These are phyloP conservation scores for Polyodon spathula DNA, from an alignment of 2,113 vertebrate species.

Conservation along the genomic window DNA sequence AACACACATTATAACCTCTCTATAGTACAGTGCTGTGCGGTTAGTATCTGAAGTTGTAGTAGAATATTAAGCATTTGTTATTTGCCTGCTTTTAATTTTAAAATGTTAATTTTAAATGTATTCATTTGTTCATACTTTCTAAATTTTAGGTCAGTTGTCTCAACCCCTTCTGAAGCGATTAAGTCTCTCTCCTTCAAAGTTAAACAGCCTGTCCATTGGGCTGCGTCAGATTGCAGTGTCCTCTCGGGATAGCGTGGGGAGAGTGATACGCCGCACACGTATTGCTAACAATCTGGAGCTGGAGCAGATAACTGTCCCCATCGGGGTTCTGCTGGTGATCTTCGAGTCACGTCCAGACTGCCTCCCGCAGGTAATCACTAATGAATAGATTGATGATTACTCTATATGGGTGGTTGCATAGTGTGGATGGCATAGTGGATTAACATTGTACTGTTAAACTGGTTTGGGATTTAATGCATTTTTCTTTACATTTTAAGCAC, in stretches of 20 bases:
- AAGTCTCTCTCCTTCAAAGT: slow-evolving; percentile 81
- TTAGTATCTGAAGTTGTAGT: too few relatives aligned
- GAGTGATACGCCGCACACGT: slow-evolving; percentile 74
- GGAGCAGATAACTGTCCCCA: slow-evolving; percentile 94
- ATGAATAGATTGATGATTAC: too few relatives aligned
- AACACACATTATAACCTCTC: too few relatives aligned
- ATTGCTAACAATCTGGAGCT: slow-evolving; percentile 86
- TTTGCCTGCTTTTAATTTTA: not conserved
- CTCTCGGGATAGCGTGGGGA: slow-evolving; percentile 78
- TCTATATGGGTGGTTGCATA: too few relatives aligned
- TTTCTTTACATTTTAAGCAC: too few relatives aligned
- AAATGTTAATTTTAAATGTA: not conserved
- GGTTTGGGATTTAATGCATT: too few relatives aligned
- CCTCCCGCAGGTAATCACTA: slow-evolving; percentile 76
- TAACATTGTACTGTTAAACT: too few relatives aligned
- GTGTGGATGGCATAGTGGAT: too few relatives aligned
- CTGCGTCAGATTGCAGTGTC: slow-evolving; percentile 84
- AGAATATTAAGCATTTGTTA: too few relatives aligned
- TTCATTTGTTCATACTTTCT: slow-evolving; percentile 7
- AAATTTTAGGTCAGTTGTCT: slow-evolving; percentile 65
- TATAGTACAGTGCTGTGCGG: too few relatives aligned
- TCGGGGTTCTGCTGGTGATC: slow-evolving; percentile 92
- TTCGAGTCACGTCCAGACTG: slow-evolving; percentile 97
- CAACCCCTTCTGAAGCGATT: slow-evolving; percentile 75
- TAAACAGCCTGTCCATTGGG: slow-evolving; percentile 91